Evolutionary conservation across 2,113 vertebrate genomes (phyloP).

Genomic region (Catagonus wagneri): DNA sequence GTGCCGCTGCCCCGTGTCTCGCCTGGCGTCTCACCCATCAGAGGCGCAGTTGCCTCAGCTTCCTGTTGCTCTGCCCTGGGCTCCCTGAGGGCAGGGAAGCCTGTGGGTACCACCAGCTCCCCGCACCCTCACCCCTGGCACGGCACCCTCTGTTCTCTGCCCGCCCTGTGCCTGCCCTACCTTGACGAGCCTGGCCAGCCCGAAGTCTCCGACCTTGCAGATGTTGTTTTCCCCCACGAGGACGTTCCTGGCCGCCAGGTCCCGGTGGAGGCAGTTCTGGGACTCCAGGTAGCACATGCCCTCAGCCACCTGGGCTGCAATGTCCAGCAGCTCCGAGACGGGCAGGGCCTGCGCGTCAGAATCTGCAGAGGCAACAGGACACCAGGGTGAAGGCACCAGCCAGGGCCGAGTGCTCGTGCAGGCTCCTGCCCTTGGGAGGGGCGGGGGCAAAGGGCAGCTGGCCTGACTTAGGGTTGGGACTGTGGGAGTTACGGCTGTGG

Average conservation of each 20-base stretch:
- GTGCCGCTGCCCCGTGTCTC: no score
- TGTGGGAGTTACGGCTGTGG: no score
- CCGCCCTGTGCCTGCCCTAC: conserved; percentile 66
- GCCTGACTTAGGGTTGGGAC: neutral
- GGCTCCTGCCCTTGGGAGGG: rapidly evolving
- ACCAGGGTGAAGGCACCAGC: neutral
- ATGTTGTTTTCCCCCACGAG: conserved; percentile 90
- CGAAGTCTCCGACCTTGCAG: conserved; percentile 94
- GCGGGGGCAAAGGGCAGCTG: neutral
- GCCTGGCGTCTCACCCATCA: no score
- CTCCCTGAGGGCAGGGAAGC: rapidly evolving
- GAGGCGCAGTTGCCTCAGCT: neutral
- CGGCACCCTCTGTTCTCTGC: neutral
- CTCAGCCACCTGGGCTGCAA: conserved; percentile 90
- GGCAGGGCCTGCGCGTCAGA: conserved; percentile 81
- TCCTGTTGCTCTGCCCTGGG: neutral
- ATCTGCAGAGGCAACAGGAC: conserved; percentile 76
- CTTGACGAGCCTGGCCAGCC: conserved; percentile 91
- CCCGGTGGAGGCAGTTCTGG: conserved; percentile 91
- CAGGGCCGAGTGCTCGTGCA: neutral
- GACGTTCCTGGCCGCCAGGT: conserved; percentile 92
- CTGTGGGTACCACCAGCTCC: neutral
- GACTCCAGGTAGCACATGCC: conserved; percentile 92
- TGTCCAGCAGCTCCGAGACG: conserved; percentile 83
- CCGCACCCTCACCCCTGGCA: neutral